These are phyloP conservation scores for Spodoptera frugiperda DNA, from an alignment of 1,140 invertebrate genomes.

Conservation along the genomic window DNA sequence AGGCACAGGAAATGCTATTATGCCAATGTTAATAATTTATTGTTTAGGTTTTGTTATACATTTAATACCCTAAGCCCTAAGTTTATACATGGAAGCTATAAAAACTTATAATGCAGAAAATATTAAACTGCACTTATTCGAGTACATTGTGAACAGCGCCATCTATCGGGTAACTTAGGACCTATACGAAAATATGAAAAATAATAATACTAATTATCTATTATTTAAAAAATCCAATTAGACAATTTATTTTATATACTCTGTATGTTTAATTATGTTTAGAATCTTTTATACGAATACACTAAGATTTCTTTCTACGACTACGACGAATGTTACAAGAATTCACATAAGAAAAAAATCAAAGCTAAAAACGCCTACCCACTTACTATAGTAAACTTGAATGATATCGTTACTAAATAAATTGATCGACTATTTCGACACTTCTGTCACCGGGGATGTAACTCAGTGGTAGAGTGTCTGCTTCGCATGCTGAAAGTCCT, in stretches of 20 bases:
- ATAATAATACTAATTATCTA: not conserved
- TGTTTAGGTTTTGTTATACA: constrained; percentile 16
- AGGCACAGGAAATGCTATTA: constrained; percentile 33
- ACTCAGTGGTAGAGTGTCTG: constrained; percentile 59
- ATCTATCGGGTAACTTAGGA: constrained; percentile 53
- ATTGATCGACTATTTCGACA: constrained; percentile 1
- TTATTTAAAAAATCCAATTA: not conserved
- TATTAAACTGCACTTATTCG: too few relatives aligned
- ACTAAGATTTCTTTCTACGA: too few relatives aligned
- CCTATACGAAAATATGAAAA: not conserved
- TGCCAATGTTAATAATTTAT: not conserved
- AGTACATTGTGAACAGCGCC: constrained; percentile 55
- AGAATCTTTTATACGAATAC: too few relatives aligned
- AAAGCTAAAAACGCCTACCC: not conserved
- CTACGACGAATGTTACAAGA: too few relatives aligned
- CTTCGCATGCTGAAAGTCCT: constrained; percentile 58
- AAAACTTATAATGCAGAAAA: too few relatives aligned
- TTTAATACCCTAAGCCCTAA: too few relatives aligned
- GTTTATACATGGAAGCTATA: too few relatives aligned
- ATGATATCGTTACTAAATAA: not conserved
- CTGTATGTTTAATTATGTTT: too few relatives aligned
- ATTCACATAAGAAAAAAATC: too few relatives aligned
- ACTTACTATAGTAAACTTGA: not conserved
- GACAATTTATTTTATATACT: too few relatives aligned
- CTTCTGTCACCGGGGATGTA: constrained; percentile 39